Conservation (phyloP, 35 echinoderm and acorn worm species). For the Heliocidaris tuberculata region DNA sequence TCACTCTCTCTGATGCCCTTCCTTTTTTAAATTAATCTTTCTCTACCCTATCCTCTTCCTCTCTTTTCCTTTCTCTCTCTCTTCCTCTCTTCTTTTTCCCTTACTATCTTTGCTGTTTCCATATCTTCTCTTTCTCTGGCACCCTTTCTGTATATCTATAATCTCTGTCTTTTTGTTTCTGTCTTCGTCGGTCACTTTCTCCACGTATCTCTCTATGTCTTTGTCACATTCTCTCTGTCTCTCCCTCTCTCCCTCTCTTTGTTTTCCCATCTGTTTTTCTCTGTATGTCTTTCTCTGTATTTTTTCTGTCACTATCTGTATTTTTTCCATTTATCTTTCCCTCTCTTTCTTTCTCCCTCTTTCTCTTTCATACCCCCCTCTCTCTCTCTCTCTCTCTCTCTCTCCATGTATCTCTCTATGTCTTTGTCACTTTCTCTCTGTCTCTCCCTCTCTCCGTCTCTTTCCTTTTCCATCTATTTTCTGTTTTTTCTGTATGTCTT, state of each 20-base stretch:
- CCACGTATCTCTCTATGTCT: background rate
- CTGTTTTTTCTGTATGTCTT: too few relatives aligned
- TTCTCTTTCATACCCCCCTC: background rate
- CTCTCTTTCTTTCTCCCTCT: background rate
- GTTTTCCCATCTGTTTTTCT: background rate
- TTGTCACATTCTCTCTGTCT: background rate
- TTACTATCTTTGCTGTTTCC: too few relatives aligned
- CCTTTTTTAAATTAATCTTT: too few relatives aligned
- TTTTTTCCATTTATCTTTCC: background rate
- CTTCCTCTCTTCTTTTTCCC: too few relatives aligned
- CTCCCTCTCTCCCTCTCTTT: too few relatives aligned
- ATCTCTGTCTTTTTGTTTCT: background rate
- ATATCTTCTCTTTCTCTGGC: background rate
- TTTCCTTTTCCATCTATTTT: background rate
- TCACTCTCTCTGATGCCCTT: too few relatives aligned
- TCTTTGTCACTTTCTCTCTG: background rate
- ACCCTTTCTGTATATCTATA: too few relatives aligned
- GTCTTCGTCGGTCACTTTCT: background rate
- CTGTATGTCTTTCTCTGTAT: background rate
- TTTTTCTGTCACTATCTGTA: background rate
- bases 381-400: background rate
- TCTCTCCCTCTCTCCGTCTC: background rate
- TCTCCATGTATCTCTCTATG: background rate
- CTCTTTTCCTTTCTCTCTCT: too few relatives aligned
- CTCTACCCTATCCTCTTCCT: too few relatives aligned